These are phyloP conservation scores for Trypoxylon attenuatum DNA, from an alignment of 2,888 invertebrate species.

Conservation along the genomic window DNA sequence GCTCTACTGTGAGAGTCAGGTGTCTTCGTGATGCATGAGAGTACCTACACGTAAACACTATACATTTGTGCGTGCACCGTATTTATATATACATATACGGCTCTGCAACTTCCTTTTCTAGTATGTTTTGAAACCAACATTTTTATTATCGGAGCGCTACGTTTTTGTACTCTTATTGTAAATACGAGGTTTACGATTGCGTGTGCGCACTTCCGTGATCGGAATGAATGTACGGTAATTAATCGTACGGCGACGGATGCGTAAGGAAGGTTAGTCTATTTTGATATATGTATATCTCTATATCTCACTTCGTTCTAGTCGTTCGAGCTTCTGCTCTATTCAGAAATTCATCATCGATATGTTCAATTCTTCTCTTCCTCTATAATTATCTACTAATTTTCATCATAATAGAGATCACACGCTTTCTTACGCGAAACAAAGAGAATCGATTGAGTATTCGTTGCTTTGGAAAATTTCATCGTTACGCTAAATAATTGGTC, in stretches of 20 bases:
- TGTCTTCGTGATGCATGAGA: constrained; percentile 36
- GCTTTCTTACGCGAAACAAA: too few species aligned
- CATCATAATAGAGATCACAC: too few species aligned
- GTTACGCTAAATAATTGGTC: neutral
- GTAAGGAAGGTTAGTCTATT: constrained; percentile 13
- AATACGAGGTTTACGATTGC: constrained; percentile 18
- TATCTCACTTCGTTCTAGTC: constrained; percentile 20
- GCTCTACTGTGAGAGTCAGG: constrained; percentile 21
- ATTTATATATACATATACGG: constrained; percentile 35
- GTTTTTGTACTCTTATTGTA: constrained; percentile 42
- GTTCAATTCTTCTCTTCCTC: too few species aligned
- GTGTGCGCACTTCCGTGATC: too few species aligned
- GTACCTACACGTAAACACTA: constrained; percentile 24
- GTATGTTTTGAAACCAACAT: constrained; percentile 37
- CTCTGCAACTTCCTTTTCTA: constrained; percentile 52
- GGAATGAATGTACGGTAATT: constrained; percentile 17
- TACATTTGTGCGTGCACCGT: constrained; percentile 24
- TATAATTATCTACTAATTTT: too few species aligned
- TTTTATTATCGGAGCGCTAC: constrained; percentile 37
- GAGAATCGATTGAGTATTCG: too few species aligned
- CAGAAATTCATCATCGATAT: too few species aligned
- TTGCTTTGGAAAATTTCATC: neutral
- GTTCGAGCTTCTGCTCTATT: neutral
- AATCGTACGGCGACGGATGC: neutral
- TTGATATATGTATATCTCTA: too few species aligned